Evolutionary conservation across 2,888 invertebrate genomes (phyloP).

Genomic region (Hirtodrosophila histrioides): DNA sequence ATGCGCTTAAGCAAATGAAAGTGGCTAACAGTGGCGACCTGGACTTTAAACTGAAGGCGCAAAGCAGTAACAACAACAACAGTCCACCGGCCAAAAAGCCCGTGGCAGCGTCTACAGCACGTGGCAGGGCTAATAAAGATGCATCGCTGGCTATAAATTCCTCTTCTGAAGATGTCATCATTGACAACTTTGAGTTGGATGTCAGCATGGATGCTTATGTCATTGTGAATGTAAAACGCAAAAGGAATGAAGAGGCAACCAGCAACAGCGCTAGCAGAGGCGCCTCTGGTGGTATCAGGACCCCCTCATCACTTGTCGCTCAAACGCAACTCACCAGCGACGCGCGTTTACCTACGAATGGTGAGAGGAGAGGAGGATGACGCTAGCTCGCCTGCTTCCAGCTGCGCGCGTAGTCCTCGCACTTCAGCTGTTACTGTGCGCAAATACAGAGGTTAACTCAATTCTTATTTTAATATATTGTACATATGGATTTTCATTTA

Average conservation of each 20-base stretch:
- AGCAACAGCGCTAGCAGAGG: not conserved
- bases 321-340: slow-evolving; percentile 64
- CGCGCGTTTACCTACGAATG: slow-evolving; percentile 78
- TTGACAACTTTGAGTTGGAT: slow-evolving; percentile 83
- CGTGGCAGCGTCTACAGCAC: slow-evolving; percentile 1
- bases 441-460: slow-evolving; percentile 59
- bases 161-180: slow-evolving; percentile 58
- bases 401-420: slow-evolving; percentile 64
- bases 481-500: slow-evolving; percentile 1
- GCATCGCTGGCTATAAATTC: slow-evolving; percentile 19
- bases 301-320: slow-evolving; percentile 28
- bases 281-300: slow-evolving; percentile 15
- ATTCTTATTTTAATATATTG: not conserved
- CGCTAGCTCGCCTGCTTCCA: slow-evolving; percentile 31
- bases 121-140: slow-evolving; percentile 29
- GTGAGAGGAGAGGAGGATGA: slow-evolving; percentile 49
- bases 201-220: slow-evolving; percentile 85
- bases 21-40: slow-evolving; percentile 86
- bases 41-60: slow-evolving; percentile 76
- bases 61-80: slow-evolving; percentile 47
- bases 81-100: slow-evolving; percentile 48
- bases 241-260: slow-evolving; percentile 66
- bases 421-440: slow-evolving; percentile 75
- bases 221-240: slow-evolving; percentile 83
- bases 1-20: slow-evolving; percentile 88